Evolutionary conservation across 2,888 invertebrate genomes (phyloP), one percentile per base, ranked within the genome.

Genomic region (Cinara cedri): DNA sequence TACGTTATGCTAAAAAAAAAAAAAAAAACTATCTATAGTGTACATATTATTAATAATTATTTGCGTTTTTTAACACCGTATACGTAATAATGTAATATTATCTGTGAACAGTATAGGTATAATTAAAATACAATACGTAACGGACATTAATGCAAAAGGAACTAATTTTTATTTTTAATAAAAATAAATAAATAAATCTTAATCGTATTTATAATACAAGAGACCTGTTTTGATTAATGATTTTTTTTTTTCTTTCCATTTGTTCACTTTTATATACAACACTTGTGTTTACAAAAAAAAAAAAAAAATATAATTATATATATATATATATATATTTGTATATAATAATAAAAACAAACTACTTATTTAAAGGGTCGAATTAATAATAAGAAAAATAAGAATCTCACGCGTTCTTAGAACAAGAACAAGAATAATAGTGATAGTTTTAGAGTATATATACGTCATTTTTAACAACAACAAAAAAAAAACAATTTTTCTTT

Each of bases 141-240:
- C 62, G 19, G 49, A 24, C 1, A 51, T 49, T 49, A 65, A 65
- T 75, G 42, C 65, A 75, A 75, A 65, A 75, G 75, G 75, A 75
- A 75, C 75, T 75, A 75, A 55, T 65, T 65, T 75, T 75, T 65
- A 63, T 63, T 75, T 54, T 75, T n/a, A 54, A 42, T 72, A 60
- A 60, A 72, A 46, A 46, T 72, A 72, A 72, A 72, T 34, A 46
- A 44, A 42, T 71, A 51, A 44, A 71, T 51, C 51, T n/a, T 42
- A 42, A 19, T 16, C 4, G 13, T 34, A 34, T 4, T 34, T 4
- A 4, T 14, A 3, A 8, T 26, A 60, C 24, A 55, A n/a, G 21
- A n/a, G 34, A 60, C n/a, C 44, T 11, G 24, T 72, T 72, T 72
- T 72, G 72, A 72, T 72, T 72, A 72, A 72, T 55, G 57, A 55